Conservation (phyloP, 2,797 vertebrate genomes). For the Nothura maculosa region DNA sequence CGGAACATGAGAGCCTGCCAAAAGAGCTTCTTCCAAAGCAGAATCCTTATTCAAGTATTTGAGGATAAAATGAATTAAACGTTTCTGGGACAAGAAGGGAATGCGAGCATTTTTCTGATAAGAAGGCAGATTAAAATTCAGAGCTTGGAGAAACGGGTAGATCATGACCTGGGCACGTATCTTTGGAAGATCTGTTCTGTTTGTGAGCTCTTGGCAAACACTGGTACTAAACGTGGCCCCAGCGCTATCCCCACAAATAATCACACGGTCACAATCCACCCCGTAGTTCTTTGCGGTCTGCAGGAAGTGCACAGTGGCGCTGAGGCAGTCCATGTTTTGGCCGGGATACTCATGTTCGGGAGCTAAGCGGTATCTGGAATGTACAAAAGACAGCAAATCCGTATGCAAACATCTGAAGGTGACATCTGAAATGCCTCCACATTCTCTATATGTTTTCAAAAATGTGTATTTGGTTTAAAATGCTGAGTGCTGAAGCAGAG, state of each 20-base stretch:
- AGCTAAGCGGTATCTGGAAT: slow-evolving; percentile 17
- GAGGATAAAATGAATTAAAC: background rate
- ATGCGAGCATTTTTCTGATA: background rate
- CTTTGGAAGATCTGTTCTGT: background rate
- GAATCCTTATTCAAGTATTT: slow-evolving; percentile 27
- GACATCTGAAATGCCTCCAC: background rate
- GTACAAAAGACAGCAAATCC: background rate
- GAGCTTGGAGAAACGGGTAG: background rate
- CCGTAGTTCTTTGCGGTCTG: background rate
- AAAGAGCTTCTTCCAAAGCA: background rate
- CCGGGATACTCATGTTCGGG: slow-evolving; percentile 16
- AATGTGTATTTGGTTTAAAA: background rate
- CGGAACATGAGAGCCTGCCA: slow-evolving; percentile 27
- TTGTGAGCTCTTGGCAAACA: slow-evolving; percentile 9
- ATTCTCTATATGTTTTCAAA: background rate
- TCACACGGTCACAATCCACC: background rate
- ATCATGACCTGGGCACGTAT: slow-evolving; percentile 38
- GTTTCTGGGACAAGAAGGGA: background rate
- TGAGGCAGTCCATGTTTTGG: background rate
- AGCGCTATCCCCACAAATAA: slow-evolving; percentile 14
- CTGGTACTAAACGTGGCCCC: background rate
- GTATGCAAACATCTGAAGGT: background rate
- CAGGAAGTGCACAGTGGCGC: background rate
- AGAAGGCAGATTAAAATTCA: slow-evolving; percentile 48
- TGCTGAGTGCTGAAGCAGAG: background rate